A percentile compares a stretch with the other conserved stretches of the same genome.
Evolutionary conservation across 2,888 invertebrate species (phyloP).

Genomic region (Gastrophysa polygoni): DNA sequence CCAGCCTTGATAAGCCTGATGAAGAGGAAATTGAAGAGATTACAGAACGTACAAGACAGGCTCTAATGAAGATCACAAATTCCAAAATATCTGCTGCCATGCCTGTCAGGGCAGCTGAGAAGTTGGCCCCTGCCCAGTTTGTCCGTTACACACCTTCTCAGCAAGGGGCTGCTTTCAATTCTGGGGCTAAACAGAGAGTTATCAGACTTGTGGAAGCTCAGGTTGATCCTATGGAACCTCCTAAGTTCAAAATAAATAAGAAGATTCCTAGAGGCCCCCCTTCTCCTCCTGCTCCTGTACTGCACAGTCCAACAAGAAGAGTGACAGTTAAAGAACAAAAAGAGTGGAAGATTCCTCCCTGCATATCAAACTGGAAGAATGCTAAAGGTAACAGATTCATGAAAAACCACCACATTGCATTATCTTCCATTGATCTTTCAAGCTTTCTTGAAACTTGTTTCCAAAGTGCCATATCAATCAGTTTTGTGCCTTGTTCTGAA

Average conservation of each 20-base stretch:
- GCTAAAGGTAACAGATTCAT: constrained; percentile 80
- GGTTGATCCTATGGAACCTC: constrained; percentile 98
- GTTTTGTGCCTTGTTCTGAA: too few relatives aligned
- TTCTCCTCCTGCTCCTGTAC: constrained; percentile 97
- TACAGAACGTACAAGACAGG: constrained; percentile 87
- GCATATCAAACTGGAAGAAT: constrained; percentile 99
- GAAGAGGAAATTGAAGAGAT: constrained; percentile 86
- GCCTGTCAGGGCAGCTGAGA: constrained; percentile 95
- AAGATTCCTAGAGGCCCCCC: constrained; percentile 99
- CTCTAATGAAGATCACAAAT: constrained; percentile 87
- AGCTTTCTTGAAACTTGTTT: too few relatives aligned
- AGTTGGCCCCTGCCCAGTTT: constrained; percentile 91
- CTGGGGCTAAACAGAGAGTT: constrained; percentile 96
- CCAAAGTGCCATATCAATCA: too few relatives aligned
- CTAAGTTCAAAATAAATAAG: constrained; percentile 97
- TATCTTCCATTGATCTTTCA: too few relatives aligned
- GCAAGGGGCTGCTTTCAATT: constrained; percentile 92
- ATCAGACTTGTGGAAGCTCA: constrained; percentile 95
- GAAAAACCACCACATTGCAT: too few relatives aligned
- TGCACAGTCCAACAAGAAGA: constrained; percentile 97
- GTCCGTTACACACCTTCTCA: constrained; percentile 98
- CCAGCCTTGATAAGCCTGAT: constrained; percentile 85
- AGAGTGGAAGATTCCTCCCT: constrained; percentile 99
- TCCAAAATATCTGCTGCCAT: constrained; percentile 94
- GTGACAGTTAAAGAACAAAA: constrained; percentile 98